Conservation (phyloP, 2,797 vertebrate species). For the Onychomys torridus region DNA sequence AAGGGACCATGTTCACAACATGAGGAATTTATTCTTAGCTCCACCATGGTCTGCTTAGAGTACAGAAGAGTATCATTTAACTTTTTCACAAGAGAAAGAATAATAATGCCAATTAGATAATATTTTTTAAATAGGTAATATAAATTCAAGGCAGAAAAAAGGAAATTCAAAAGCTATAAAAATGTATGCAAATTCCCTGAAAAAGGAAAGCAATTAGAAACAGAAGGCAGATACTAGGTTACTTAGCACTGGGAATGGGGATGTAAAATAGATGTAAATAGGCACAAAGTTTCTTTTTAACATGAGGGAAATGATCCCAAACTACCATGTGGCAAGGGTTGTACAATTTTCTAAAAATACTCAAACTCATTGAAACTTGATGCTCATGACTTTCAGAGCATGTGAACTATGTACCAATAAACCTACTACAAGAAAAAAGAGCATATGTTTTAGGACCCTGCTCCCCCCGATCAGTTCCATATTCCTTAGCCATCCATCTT, state of each 20-base stretch:
- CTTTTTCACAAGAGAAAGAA: neutral
- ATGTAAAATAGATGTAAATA: neutral
- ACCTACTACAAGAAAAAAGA: neutral
- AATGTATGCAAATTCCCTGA: neutral
- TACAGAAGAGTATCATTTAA: slow-evolving; percentile 1
- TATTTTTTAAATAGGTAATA: slow-evolving; percentile 18
- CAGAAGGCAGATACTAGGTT: neutral
- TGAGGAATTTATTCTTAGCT: slow-evolving; percentile 30
- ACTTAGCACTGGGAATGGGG: neutral
- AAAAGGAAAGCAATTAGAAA: neutral
- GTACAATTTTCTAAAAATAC: neutral
- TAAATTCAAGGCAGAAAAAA: slow-evolving; percentile 27
- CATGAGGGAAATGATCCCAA: neutral
- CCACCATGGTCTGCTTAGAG: neutral
- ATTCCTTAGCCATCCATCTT: neutral
- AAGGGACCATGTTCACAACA: neutral
- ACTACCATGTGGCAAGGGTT: neutral
- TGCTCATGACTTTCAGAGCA: neutral
- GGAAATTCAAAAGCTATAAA: slow-evolving; percentile 4
- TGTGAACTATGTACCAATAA: neutral
- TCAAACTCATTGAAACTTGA: neutral
- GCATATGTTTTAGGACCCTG: neutral
- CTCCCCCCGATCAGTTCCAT: neutral
- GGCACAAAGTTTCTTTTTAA: neutral
- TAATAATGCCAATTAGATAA: neutral